These are phyloP conservation scores for Rugalucina vietnamica DNA, from an alignment of 2,888 invertebrate genomes.

Conservation along the genomic window DNA sequence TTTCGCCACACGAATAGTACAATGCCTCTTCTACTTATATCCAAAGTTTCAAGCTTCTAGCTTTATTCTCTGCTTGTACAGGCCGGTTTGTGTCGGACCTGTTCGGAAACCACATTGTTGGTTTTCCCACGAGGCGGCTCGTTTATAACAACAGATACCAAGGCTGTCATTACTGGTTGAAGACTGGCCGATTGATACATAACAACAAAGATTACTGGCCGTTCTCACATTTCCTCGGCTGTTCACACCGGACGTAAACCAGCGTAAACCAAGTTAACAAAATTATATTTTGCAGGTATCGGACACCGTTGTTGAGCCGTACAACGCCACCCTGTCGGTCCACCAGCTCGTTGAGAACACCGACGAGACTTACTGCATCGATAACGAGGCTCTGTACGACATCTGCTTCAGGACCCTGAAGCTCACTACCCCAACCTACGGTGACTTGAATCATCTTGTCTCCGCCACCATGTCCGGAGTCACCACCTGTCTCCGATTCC, in stretches of 20 bases:
- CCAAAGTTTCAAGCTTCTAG: too few relatives aligned
- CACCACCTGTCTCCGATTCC: conserved; percentile 94
- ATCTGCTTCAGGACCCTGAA: conserved; percentile 95
- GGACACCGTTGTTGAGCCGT: conserved; percentile 89
- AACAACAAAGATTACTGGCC: background rate
- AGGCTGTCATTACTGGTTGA: background rate
- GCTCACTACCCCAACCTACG: conserved; percentile 92
- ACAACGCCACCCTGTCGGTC: conserved; percentile 92
- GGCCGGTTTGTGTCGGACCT: too few relatives aligned
- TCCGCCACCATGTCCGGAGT: conserved; percentile 85
- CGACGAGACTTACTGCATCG: conserved; percentile 95
- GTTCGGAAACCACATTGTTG: background rate
- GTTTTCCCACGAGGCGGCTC: too few relatives aligned
- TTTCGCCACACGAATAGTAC: too few relatives aligned
- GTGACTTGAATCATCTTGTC: conserved; percentile 93
- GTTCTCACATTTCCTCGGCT: background rate
- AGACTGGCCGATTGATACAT: background rate
- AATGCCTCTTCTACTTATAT: too few relatives aligned
- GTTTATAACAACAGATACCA: background rate
- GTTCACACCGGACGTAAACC: background rate
- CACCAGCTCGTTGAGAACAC: conserved; percentile 91
- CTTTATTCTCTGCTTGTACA: too few relatives aligned
- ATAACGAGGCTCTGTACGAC: conserved; percentile 95
- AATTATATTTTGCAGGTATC: conserved; percentile 86
- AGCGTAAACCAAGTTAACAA: background rate